Evolutionary conservation across 2,797 vertebrate genomes (phyloP), one percentile per base, ranked within the genome.

Genomic region (Alfaro cultratus): DNA sequence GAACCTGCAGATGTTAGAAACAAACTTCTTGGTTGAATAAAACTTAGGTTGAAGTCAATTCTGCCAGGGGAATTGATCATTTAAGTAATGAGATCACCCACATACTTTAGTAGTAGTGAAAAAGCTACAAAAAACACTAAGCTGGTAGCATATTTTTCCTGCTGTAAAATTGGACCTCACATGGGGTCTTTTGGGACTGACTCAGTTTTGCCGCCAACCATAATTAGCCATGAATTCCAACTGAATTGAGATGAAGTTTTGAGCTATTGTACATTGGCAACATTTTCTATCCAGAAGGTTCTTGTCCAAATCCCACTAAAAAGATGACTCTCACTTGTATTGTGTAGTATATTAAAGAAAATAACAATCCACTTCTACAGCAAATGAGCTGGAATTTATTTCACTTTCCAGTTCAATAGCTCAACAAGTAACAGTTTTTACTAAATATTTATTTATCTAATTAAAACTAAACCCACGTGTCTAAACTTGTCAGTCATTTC

Each of bases 131-230:
- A 34, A 64, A 36, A 21, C 15, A 64, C 31, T 36, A 64, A 68
- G 9, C 64, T 68, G 64, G 64, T 41, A 68, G 23, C 10, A 39
- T 67, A 67, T 68, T 68, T 68, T 41, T 26, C 1, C 8, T 39
- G 62, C 34, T 4, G 62, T 67, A 67, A 67, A 67, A 39, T 12
- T 41, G 36, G 36, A 36, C 21, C 36, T 68, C 21, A 68, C 36
- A 68, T 68, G 36, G 64, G 21, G 21, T 64, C 62, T 64, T 64
- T 64, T 21, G 62, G 62, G 62, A 64, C 60, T 36, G 60, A 36
- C 62, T 64, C 15, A 21, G 16, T 36, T 36, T 64, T 68, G 64
- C 36, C 0, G 18, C 64, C 64, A 68, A 41, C 64, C 21, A 41
- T 41, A 68, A 41, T 68, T 68, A 41, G 36, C 10, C 2, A 39